Percentiles rank a stretch among this genome's conserved stretches.
Evolutionary conservation across 2,113 vertebrate species (phyloP).

Genomic region (Mystacornis crossleyi): DNA sequence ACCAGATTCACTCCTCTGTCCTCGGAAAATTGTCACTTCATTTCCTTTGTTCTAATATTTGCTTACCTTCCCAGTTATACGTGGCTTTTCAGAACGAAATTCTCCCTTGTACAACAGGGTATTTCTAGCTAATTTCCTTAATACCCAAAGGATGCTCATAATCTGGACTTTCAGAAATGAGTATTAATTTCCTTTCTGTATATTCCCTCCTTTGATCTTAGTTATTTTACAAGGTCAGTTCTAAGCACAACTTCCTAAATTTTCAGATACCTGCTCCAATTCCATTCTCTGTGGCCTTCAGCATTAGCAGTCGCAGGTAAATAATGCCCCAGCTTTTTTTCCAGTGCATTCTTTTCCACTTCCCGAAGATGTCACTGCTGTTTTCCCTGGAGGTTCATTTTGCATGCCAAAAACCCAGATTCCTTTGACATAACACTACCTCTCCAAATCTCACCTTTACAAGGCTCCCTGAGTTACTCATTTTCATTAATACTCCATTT

Average conservation of each 20-base stretch:
- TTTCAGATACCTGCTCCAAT: not conserved
- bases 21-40: conserved; percentile 15
- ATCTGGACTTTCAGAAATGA: conserved; percentile 31
- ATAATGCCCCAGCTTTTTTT: not conserved
- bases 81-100: not conserved
- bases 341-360: not conserved
- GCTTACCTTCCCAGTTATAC: conserved; percentile 36
- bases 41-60: conserved; percentile 60
- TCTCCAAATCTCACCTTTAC: not conserved
- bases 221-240: conserved; percentile 21
- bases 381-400: not conserved
- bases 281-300: not conserved
- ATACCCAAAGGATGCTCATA: conserved; percentile 19
- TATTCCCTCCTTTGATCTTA: conserved; percentile 9
- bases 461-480: not conserved
- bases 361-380: not conserved
- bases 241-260: not conserved
- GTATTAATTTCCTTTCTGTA: not conserved
- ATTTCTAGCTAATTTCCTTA: conserved; percentile 44
- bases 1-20: not conserved
- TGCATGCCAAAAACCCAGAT: not conserved
- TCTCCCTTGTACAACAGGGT: not conserved
- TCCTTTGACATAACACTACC: not conserved
- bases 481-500: not conserved
- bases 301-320: not conserved